Conservation (phyloP, 2,113 vertebrate species). For the Anseranas semipalmata region DNA sequence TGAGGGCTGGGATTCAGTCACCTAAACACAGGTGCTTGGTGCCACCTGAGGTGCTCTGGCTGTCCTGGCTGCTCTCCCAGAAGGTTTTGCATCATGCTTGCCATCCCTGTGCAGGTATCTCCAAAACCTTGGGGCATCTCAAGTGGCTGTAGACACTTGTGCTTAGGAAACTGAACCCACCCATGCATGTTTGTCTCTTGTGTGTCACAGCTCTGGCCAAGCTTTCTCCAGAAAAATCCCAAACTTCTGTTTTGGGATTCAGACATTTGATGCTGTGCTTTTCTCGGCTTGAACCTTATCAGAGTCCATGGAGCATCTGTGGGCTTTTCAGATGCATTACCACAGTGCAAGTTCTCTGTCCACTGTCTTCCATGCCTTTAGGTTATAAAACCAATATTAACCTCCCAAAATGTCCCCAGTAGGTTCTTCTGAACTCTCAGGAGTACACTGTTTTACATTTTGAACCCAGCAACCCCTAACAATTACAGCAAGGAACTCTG, state of each 20-base stretch:
- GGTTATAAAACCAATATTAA: neutral
- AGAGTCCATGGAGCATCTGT: neutral
- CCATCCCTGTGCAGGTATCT: neutral
- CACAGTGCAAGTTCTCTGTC: neutral
- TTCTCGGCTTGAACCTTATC: neutral
- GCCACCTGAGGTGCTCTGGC: neutral
- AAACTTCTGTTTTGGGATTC: constrained; percentile 1
- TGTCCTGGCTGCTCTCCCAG: neutral
- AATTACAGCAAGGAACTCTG: neutral
- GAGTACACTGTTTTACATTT: neutral
- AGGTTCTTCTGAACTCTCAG: neutral
- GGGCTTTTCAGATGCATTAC: neutral
- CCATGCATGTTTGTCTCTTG: neutral
- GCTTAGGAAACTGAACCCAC: neutral
- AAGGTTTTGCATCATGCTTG: neutral
- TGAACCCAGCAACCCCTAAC: neutral
- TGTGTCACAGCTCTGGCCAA: neutral
- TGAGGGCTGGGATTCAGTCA: neutral
- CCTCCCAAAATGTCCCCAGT: neutral
- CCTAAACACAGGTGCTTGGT: neutral
- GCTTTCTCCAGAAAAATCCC: neutral
- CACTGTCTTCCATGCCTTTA: neutral
- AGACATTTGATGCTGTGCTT: neutral
- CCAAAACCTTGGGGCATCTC: neutral
- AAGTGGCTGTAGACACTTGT: neutral